A percentile compares a stretch with the other conserved stretches of the same genome.
Conservation (phyloP, 2,888 invertebrate species). For the Heliconius sara region DNA sequence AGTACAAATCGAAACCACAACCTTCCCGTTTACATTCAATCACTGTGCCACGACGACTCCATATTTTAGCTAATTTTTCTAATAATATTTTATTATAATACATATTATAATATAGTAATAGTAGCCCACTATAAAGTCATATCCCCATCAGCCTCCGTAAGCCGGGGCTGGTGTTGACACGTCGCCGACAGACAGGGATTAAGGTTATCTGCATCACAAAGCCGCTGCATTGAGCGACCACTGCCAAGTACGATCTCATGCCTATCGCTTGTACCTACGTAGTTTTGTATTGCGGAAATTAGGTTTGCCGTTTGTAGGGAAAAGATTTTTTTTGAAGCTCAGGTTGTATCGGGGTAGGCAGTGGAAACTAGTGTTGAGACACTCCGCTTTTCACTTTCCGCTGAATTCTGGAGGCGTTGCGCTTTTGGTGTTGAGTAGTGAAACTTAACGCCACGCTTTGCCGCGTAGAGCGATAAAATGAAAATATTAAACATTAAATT, state of each 20-base stretch:
- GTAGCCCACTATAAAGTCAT: conserved; percentile 34
- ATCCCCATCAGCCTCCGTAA: conserved; percentile 53
- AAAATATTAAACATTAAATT: no score
- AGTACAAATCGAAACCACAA: background rate
- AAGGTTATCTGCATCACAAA: conserved; percentile 83
- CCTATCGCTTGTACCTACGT: conserved; percentile 2
- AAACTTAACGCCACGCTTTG: no score
- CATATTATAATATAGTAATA: background rate
- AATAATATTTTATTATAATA: background rate
- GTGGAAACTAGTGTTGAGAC: no score
- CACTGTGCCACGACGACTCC: no score
- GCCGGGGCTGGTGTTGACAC: conserved; percentile 75
- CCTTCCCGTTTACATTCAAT: background rate
- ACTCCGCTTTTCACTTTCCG: no score
- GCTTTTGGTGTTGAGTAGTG: no score
- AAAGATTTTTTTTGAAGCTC: no score
- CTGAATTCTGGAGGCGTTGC: no score
- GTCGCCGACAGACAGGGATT: conserved; percentile 80
- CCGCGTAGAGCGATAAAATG: no score
- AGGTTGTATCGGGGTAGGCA: no score
- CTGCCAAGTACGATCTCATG: conserved; percentile 35
- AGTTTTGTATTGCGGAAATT: conserved; percentile 15
- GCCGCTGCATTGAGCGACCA: conserved; percentile 53
- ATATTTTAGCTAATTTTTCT: background rate
- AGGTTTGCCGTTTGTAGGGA: background rate